These are phyloP conservation scores for Ctena decussata DNA, from an alignment of 2,888 invertebrate species.

Conservation along the genomic window DNA sequence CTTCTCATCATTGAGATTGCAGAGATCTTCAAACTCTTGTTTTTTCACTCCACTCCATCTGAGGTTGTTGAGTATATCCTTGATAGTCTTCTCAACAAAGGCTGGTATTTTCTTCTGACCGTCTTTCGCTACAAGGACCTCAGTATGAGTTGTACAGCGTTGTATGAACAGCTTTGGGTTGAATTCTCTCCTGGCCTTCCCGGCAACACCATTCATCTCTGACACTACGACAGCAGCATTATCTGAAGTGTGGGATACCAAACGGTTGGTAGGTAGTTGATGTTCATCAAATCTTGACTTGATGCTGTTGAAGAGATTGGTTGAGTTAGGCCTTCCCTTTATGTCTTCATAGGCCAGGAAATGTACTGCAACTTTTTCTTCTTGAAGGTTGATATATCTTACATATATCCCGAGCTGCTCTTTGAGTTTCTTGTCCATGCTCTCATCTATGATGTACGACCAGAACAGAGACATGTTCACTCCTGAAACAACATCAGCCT, in stretches of 20 bases:
- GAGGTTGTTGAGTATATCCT: not conserved
- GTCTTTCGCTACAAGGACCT: not conserved
- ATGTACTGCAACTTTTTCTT: not conserved
- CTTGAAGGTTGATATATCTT: not conserved
- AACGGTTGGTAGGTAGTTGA: not conserved
- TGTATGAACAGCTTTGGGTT: not conserved
- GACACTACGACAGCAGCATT: not conserved
- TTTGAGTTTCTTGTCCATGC: not conserved
- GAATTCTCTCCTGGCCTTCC: not conserved
- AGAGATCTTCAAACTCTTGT: not conserved
- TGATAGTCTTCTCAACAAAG: conserved; percentile 10
- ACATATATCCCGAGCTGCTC: not conserved
- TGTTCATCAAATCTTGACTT: not conserved
- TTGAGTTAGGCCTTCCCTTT: not conserved
- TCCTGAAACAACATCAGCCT: not conserved
- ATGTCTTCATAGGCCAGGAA: not conserved
- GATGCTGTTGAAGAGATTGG: not conserved
- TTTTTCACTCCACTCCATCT: conserved; percentile 10
- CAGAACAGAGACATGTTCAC: not conserved
- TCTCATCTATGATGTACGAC: not conserved
- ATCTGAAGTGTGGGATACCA: not conserved
- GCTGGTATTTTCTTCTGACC: not conserved
- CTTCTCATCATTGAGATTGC: not conserved
- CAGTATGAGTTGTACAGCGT: not conserved
- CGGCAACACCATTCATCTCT: not conserved